A percentile compares a stretch with the other conserved stretches of the same genome.
These are phyloP conservation scores for Narcine bancroftii DNA, from an alignment of 2,113 vertebrate species.

Conservation along the genomic window DNA sequence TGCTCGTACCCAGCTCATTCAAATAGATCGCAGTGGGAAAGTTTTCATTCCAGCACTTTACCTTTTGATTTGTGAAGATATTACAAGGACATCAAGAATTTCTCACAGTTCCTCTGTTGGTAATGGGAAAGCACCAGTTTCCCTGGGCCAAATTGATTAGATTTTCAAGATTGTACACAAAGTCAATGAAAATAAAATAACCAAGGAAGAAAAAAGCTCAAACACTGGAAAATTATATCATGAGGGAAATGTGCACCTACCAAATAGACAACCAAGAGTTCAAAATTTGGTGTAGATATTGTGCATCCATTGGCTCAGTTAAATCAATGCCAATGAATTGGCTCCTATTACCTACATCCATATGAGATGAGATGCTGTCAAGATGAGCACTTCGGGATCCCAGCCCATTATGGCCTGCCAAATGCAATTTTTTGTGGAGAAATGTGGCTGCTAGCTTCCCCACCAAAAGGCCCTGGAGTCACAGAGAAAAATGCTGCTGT, in stretches of 20 bases:
- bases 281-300: not conserved
- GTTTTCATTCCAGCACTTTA: not conserved
- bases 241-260: not conserved
- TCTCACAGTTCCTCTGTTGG: not conserved
- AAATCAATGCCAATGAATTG: not conserved
- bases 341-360: not conserved
- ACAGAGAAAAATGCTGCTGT: not conserved
- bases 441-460: not conserved
- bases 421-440: not conserved
- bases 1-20: not conserved
- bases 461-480: not conserved
- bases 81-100: not conserved
- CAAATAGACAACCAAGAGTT: not conserved
- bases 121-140: not conserved
- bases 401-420: not conserved
- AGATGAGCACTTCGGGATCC: not conserved
- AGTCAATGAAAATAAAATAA: not conserved
- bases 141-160: not conserved
- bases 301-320: not conserved
- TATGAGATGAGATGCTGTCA: not conserved
- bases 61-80: not conserved
- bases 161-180: not conserved
- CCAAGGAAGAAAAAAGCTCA: not conserved
- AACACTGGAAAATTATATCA: not conserved
- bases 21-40: slow-evolving; percentile 9